Evolutionary conservation across 2,888 invertebrate species (phyloP), one percentile per base, ranked within the genome.

Genomic region (Boloria euphrosyne): DNA sequence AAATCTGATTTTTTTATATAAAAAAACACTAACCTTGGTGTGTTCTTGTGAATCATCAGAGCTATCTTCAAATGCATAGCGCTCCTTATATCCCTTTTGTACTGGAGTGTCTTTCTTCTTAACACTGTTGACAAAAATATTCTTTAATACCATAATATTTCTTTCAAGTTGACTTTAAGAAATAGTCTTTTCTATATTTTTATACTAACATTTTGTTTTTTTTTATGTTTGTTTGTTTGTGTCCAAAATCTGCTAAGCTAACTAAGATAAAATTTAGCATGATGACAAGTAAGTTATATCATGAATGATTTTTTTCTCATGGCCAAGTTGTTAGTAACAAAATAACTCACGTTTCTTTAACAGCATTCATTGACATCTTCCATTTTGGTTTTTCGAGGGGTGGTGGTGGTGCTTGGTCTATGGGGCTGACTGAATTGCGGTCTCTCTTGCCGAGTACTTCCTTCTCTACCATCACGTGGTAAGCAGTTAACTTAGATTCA

Each of bases 391-490:
- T 93, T 75, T 93, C 92, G 6, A 90, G 85, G 67, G 92, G 91
- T 75, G 88, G 91, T 83, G 92, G 84, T 79, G 93, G 86, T 82
- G 87, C 86, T 81, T 92, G 86, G 80, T 91, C 84, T 67, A 86
- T 73, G 79, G 93, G 80, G 78, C 93, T 80, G 82, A 90, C 68
- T 73, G 90, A 79, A 44, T 64, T 74, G 74, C 83, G 81, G 71
- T 90, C 92, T 76, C 81, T 92, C 86, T 87, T 94, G 84, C 78
- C 93, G 82, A 89, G 82, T 69, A 86, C 86, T 71, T 90, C 91
- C 86, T 96, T 96, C 79, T 96, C 96, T 68, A 96, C 94, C 87
- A 95, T 94, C 73, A 95, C 95, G 86, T 96, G 96, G 89, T 96
- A 96, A 54, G 96, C 96, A 86, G 93, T 95, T 76, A 96, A 90